Base-by-base conservation (phyloP, 2,888 invertebrate genomes). In the Megastigmus dorsalis region DNA sequence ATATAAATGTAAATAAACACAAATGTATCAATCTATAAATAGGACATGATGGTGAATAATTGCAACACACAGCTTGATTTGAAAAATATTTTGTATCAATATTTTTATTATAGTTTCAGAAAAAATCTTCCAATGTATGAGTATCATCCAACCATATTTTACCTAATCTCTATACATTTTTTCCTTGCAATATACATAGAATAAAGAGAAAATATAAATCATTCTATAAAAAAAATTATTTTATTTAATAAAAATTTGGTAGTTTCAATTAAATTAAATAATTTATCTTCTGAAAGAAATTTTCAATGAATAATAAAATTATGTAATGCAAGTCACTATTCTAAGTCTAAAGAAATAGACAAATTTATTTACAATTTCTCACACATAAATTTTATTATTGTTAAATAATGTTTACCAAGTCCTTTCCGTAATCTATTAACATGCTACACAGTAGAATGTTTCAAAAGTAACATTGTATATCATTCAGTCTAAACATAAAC, bases 371-470 rank as follows among this genome's bases (percentile, higher is more conserved):
- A 54, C 60, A 70, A 52, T 54, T 43, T 41, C 43, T 50, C 20
- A 43, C 30, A 38, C 3, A 59, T 38, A 10, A 59, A 48, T 28
- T 23, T 59, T 26, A 10, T 60, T 20, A 15, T 28, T 54, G 38
- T 26, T 50, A 13, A 60, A 28, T 41, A 43, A 52, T 33, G 23
- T 9, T 50, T 50, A 63, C 9, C 3, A n/a, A n/a, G 43, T 23
- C n/a, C 6, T 18, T 33, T 63, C 6, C 1, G 6, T 38, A 41
- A 15, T 28, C 1, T 41, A 66, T 45, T 13, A 60, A 54, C 60
- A 54, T 50, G 10, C 60, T 69, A 62, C 43, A 57, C 20, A 60
- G 68, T 60, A 60, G 52, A 52, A 62, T 60, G 52, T 52, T 52
- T 41, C 1, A 4, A 23, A 9, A 10, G 23, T 30, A 45, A 30